Conservation (phyloP, 2,113 vertebrate genomes). For the Miniopterus natalensis region DNA sequence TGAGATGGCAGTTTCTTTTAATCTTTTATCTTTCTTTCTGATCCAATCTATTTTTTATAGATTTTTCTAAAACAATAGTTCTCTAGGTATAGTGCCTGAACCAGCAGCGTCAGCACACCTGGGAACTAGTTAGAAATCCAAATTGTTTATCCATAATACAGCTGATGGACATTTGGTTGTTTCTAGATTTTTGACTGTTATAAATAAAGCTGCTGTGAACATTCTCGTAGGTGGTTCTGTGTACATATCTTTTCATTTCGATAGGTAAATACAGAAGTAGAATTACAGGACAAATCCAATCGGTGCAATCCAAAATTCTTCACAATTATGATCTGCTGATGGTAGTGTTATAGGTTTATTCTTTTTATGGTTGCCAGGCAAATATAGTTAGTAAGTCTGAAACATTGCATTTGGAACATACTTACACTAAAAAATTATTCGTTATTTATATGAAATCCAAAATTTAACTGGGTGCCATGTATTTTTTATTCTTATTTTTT, state of each 20-base stretch:
- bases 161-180: background rate
- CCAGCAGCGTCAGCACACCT: background rate
- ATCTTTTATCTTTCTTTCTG: slow-evolving; percentile 42
- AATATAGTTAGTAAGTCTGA: background rate
- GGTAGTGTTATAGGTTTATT: background rate
- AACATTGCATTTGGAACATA: background rate
- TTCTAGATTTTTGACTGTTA: background rate
- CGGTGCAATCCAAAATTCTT: background rate
- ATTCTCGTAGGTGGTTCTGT: background rate
- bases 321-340: background rate
- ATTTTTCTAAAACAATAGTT: background rate
- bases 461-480: background rate
- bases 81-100: background rate
- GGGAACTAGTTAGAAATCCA: background rate
- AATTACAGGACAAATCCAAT: slow-evolving; percentile 16
- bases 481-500: background rate
- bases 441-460: slow-evolving; percentile 25
- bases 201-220: slow-evolving; percentile 15
- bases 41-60: slow-evolving; percentile 16
- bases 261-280: background rate
- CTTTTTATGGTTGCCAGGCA: slow-evolving; percentile 21
- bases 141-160: slow-evolving; percentile 30
- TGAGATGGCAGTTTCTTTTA: slow-evolving; percentile 12
- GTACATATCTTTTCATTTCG: background rate
- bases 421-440: background rate